Base-by-base conservation (phyloP, 2,797 vertebrate species). In the Thunnus albacares region DNA sequence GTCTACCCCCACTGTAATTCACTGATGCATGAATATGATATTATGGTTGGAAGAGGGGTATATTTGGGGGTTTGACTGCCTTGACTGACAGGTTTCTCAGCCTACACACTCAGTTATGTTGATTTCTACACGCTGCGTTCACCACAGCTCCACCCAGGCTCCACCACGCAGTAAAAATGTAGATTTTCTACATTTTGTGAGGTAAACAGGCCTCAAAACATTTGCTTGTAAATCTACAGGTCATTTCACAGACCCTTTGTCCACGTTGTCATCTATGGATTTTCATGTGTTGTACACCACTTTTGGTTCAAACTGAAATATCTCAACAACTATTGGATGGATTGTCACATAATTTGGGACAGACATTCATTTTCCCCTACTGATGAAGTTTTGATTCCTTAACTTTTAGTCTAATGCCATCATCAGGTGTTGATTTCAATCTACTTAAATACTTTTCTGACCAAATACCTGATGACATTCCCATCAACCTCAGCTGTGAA, bases 81-180 rank as follows among this genome's bases (percentile, higher is more conserved):
- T 51, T 43, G 33, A 45, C 38, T 30, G 65, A 56, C 24, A 13
- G 58, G 9, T 43, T 53, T 53, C 33, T 58, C 22, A 41, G 43
- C 18, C 28, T 51, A 12, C 53, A 43, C 53, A 35, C 28, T 52
- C 6, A 58, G 33, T 13, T 43, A 28, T 22, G 43, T 65, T 59
- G 24, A 26, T 67, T 72, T 61, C 55, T 53, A n/a, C 33, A 33
- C 56, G 28, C 26, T n/a, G 30, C 35, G 57, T 55, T 58, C 33
- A 49, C 15, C 38, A 62, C 18, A 20, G 28, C 30, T 63, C 43
- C 57, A 74, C 47, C 49, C 63, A 35, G 28, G 17, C 35, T 53
- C 20, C 35, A 18, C 13, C 55, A 33, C 24, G 18, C 14, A 8
- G 18, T 26, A 7, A 43, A 28, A 26, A 6, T 13, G 2, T 3